Evolutionary conservation across 2,797 vertebrate species (phyloP), one percentile per base, ranked within the genome.

Genomic region (Platyrinchus mystaceus): DNA sequence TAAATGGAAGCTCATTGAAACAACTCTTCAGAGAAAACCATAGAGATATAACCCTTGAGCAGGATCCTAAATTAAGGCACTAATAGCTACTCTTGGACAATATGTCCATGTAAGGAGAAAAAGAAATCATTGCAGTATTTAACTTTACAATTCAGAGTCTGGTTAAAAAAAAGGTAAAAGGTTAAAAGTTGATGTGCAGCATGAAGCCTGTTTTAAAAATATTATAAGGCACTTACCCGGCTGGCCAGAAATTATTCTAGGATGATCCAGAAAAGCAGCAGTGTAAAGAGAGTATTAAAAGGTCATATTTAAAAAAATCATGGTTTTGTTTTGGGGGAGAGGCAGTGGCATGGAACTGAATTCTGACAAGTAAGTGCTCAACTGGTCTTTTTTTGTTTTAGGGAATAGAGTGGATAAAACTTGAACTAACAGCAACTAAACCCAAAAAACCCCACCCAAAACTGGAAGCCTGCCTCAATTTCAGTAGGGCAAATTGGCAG

Each of bases 141-240:
- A 62, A 69, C 34, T 75, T 80, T 16, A 60, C 44, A 77, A 49
- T 70, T 87, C n/a, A 14, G 56, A 39, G 27, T 76, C 39, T 77
- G 20, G 8, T 41, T 68, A 24, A 9, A 30, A 77, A 53, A 19
- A 21, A 49, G 5, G 8, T 70, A 21, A 34, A 83, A 67, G 60
- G 28, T 20, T 83, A 62, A 73, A 55, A 69, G 52, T 36, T 79
- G 63, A 64, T 21, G 49, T 69, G 64, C 68, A 83, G 10, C 26
- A 27, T 63, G 44, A 85, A 77, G 23, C 34, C 28, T 60, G 7
- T 70, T 89, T 93, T 30, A 41, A 77, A 94, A 90, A 32, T 70
- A 50, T 24, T 77, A 4, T 39, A 71, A 78, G 24, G 27, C 24
- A 62, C 7, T 81, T 80, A 17, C n/a, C 12, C 32, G 81, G 49